These are phyloP conservation scores for Dendrocincla fuliginosa DNA, from an alignment of 2,797 vertebrate species.

Conservation along the genomic window DNA sequence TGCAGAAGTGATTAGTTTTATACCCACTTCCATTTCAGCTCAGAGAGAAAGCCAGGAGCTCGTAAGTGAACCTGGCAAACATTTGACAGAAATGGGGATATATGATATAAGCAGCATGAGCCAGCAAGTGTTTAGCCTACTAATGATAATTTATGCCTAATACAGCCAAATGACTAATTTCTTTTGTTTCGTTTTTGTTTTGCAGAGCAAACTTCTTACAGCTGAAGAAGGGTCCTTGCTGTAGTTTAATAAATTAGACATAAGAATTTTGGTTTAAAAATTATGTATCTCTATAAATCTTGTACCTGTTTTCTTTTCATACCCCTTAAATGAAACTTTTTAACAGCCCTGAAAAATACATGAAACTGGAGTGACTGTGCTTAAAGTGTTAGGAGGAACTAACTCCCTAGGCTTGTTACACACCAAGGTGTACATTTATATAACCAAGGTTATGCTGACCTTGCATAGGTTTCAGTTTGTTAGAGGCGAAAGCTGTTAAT, in stretches of 20 bases:
- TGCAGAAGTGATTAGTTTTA: neutral
- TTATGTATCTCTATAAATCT: neutral
- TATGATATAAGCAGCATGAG: neutral
- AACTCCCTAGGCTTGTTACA: neutral
- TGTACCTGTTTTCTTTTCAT: neutral
- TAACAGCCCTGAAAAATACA: neutral
- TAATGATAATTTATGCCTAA: neutral
- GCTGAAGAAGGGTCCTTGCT: constrained; percentile 2
- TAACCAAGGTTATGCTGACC: neutral
- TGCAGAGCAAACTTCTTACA: constrained; percentile 44
- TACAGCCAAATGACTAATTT: neutral
- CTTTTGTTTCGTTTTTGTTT: neutral
- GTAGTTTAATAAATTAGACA: neutral
- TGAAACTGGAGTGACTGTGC: neutral
- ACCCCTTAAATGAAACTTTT: neutral
- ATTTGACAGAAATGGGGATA: neutral
- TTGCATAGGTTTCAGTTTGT: neutral
- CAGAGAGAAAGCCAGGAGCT: neutral
- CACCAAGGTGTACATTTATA: neutral
- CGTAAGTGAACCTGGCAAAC: neutral
- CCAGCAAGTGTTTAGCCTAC: neutral
- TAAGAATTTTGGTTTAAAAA: neutral
- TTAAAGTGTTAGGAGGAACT: neutral
- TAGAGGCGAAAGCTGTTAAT: neutral
- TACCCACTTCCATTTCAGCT: neutral